Base-by-base conservation (phyloP, 2,888 invertebrate genomes). In the Dryobota labecula region DNA sequence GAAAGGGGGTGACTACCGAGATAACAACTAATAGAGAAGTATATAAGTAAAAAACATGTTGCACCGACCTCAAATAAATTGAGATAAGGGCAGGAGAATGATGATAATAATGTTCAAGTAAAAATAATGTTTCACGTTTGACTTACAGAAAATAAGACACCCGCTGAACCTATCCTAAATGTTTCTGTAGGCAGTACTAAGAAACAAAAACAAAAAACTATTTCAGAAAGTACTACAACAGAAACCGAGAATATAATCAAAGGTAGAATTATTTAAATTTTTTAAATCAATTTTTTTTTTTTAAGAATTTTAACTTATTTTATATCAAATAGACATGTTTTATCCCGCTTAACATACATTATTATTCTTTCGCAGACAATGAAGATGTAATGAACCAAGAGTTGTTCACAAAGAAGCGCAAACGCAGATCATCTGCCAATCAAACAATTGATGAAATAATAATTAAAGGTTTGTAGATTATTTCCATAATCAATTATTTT, bases 391-490 rank as follows among this genome's bases (percentile, higher is more conserved):
- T 38, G 9, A 63, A 49, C 18, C 68, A 72, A 67, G 66, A 80
- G 27, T 41, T 74, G 30, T 54, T n/a, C 11, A 63, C 82, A 24
- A 77, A 80, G 49, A 84, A 86, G 62, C 79, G 74, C 58, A 85
- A 85, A 80, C 85, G 85, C 67, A 83, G 80, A 77, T 70, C 71
- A 41, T 81, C 82, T 45, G 73, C 66, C n/a, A 81, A 82, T 57
- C 69, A 76, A 54, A 75, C 73, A 13, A 58, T 68, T 41, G 85
- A 78, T 41, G 64, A 80, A 75, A 75, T 63, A 36, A n/a, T 49
- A 11, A 38, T 70, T 33, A 80, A 76, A 78, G 85, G 85, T 85
- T 49, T 5, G 60, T 76, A 72, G 11, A 45, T 30, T 27, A 27
- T 9, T 49, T 49, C 5, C 20, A 24, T 47, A 49, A 49, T 13